Percentiles rank a stretch among this genome's conserved stretches.
Conservation (phyloP, 1,140 invertebrate genomes). For the Drosophila micromelanica region DNA sequence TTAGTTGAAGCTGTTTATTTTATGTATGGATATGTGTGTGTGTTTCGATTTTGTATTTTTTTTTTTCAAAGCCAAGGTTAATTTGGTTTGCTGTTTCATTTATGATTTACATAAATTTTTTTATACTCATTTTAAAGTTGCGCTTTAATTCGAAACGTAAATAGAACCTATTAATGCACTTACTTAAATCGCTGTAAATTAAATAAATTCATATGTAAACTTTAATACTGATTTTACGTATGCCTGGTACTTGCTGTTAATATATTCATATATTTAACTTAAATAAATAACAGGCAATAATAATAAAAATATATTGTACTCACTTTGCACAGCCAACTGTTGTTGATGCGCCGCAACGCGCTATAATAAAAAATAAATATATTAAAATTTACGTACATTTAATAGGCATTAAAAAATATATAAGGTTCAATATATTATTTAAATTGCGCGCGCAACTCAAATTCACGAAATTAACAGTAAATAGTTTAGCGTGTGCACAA, state of each 20-base stretch:
- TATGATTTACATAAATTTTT: slow-evolving; percentile 32
- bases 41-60: slow-evolving; percentile 23
- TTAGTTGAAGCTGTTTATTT: slow-evolving; percentile 49
- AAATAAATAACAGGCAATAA: slow-evolving; percentile 13
- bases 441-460: slow-evolving; percentile 20
- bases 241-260: slow-evolving; percentile 68
- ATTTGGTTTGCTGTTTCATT: slow-evolving; percentile 41
- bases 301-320: slow-evolving; percentile 72
- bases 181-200: slow-evolving; percentile 23
- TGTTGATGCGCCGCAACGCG: slow-evolving; percentile 88
- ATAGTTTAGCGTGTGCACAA: slow-evolving; percentile 24
- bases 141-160: slow-evolving; percentile 42
- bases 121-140: not conserved
- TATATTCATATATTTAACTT: slow-evolving; percentile 7
- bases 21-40: slow-evolving; percentile 31
- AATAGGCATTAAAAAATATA: not conserved
- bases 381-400: slow-evolving; percentile 84
- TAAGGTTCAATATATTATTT: not conserved
- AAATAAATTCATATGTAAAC: slow-evolving; percentile 16
- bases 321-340: slow-evolving; percentile 87
- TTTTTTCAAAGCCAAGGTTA: slow-evolving; percentile 77
- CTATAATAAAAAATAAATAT: slow-evolving; percentile 85
- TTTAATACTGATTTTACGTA: slow-evolving; percentile 3
- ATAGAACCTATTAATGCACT: slow-evolving; percentile 22
- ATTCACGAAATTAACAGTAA: slow-evolving; percentile 2